Evolutionary conservation across 2,797 vertebrate species (phyloP).

Genomic region (Diplodus puntazzo): DNA sequence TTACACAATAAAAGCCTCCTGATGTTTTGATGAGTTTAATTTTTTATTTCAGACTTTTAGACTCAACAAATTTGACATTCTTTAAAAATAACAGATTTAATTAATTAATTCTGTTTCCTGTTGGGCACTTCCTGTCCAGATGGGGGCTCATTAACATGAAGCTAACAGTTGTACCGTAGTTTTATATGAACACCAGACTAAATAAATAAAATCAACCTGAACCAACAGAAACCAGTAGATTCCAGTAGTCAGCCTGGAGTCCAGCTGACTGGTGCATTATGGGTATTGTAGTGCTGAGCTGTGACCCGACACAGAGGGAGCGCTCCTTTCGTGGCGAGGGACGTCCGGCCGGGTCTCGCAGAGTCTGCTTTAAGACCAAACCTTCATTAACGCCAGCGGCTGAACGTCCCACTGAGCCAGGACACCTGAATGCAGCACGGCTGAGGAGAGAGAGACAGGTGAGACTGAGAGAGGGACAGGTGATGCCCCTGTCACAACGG

Average conservation of each 20-base stretch:
- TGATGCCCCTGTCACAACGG: not conserved
- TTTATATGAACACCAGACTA: not conserved
- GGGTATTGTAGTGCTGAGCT: conserved; percentile 40
- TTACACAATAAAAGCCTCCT: not conserved
- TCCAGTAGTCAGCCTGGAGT: not conserved
- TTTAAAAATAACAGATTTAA: not conserved
- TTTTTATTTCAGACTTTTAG: not conserved
- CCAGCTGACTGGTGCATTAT: conserved; percentile 35
- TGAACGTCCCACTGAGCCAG: conserved; percentile 59
- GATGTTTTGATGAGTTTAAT: not conserved
- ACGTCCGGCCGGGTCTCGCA: conserved; percentile 81
- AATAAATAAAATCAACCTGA: conserved; percentile 26
- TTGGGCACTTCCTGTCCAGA: conserved; percentile 6
- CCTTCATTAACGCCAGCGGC: conserved; percentile 83
- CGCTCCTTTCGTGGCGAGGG: conserved; percentile 63
- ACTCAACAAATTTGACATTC: not conserved
- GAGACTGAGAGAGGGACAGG: conserved; percentile 4
- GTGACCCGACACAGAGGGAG: conserved; percentile 63
- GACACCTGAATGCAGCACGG: conserved; percentile 43
- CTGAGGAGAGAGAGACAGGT: conserved; percentile 2
- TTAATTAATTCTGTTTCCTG: not conserved
- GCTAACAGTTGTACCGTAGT: conserved; percentile 13
- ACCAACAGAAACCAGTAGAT: not conserved
- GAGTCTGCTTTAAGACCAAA: conserved; percentile 81
- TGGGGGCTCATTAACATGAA: conserved; percentile 5